These are phyloP conservation scores for Dryocosmus kuriphilus DNA, from an alignment of 2,888 invertebrate genomes.

Conservation along the genomic window DNA sequence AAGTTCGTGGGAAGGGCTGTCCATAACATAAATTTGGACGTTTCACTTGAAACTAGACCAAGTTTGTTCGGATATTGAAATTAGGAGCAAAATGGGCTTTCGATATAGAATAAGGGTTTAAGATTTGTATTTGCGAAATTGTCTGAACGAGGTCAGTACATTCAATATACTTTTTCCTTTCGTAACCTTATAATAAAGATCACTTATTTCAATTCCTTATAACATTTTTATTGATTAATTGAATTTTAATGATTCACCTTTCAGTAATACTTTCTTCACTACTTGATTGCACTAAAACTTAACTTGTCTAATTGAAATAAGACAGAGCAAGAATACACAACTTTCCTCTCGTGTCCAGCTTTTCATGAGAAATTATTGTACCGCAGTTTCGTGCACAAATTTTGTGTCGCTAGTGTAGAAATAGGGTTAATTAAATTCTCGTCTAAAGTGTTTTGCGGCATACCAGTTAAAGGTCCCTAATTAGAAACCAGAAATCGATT, in stretches of 20 bases:
- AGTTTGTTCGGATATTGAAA: slow-evolving; percentile 28
- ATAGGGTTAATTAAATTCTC: slow-evolving; percentile 17
- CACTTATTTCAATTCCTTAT: not conserved
- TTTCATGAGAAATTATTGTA: slow-evolving; percentile 8
- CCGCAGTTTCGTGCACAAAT: not conserved
- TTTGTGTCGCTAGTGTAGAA: not conserved
- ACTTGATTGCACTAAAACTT: not conserved
- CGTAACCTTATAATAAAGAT: not conserved
- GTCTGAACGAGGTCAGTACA: not conserved
- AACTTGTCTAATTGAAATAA: not conserved
- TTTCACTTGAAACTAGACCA: slow-evolving; percentile 11
- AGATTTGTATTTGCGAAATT: not conserved
- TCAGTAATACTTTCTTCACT: not conserved
- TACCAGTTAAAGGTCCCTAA: slow-evolving; percentile 15
- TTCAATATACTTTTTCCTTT: not conserved
- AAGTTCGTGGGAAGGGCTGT: slow-evolving; percentile 25
- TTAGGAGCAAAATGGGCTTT: not conserved
- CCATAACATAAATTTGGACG: slow-evolving; percentile 18
- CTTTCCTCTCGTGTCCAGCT: too few species aligned
- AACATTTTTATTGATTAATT: slow-evolving; percentile 8
- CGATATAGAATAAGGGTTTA: not conserved
- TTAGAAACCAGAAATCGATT: slow-evolving; percentile 17
- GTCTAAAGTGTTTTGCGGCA: not conserved
- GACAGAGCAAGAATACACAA: too few species aligned
- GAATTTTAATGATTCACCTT: not conserved